Conservation (phyloP, 2,888 invertebrate species). For the Nowickia ferox region DNA sequence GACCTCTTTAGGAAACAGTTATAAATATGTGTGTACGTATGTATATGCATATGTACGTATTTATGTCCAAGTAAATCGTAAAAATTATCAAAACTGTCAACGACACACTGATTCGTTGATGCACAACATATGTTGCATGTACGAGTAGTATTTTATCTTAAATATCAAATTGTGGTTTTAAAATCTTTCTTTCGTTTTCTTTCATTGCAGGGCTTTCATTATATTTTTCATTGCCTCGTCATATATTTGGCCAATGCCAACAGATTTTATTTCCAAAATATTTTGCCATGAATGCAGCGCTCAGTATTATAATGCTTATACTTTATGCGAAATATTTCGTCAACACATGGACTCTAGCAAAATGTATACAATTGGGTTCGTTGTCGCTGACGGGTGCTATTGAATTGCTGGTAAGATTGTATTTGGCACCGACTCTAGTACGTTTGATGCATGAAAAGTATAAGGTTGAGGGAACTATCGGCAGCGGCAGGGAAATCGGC, state of each 20-base stretch:
- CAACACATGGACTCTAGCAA: constrained; percentile 85
- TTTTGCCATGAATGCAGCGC: constrained; percentile 90
- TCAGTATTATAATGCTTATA: constrained; percentile 89
- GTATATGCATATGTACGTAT: neutral
- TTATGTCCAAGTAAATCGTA: neutral
- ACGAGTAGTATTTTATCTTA: constrained; percentile 8
- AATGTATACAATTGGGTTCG: constrained; percentile 84
- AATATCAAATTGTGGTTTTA: constrained; percentile 39
- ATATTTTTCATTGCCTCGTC: constrained; percentile 93
- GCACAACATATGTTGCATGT: constrained; percentile 17
- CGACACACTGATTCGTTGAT: constrained; percentile 23
- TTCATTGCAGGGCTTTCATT: constrained; percentile 89
- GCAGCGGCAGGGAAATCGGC: constrained; percentile 91
- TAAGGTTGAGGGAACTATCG: constrained; percentile 89
- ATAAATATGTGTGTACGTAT: neutral
- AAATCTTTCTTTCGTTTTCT: constrained; percentile 47
- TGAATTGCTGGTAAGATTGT: constrained; percentile 90
- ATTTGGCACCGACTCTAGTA: constrained; percentile 90
- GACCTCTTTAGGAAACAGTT: neutral
- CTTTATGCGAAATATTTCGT: constrained; percentile 85
- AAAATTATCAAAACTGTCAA: neutral
- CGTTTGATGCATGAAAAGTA: constrained; percentile 89
- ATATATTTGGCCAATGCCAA: constrained; percentile 94
- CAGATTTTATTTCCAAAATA: constrained; percentile 93
- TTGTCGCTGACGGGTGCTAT: constrained; percentile 84